Evolutionary conservation across 2,113 vertebrate genomes (phyloP), one percentile per base, ranked within the genome.

Genomic region (Ahaetulla prasina): DNA sequence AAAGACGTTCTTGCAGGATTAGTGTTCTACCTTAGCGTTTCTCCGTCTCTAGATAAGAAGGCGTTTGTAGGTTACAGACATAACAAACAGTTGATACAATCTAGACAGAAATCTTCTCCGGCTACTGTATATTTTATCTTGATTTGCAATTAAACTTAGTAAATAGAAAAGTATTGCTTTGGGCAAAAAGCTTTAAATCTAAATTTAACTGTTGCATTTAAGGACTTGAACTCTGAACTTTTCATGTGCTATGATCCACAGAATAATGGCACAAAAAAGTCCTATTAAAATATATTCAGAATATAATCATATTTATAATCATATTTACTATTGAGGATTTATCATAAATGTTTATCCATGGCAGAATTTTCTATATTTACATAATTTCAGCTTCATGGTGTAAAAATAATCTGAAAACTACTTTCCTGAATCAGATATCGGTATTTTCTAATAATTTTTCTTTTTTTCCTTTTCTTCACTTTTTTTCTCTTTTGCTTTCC

Each of bases 91-190:
- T 85, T 90, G 63, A 57, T 94, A 92, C 30, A 23, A 57, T 93
- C 85, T 49, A 43, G 23, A 0, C 0, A 60, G 91, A 92, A 93
- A 93, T 92, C 88, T 60, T 30, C 43, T 55, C 91, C 63, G 92
- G 3, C 35, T 47, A 94, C 55, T 60, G 43, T 88, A 27, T 89
- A 10, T 0, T 27, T 90, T 22, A 94, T 14, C 30, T 45, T 87
- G 22, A 86, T 90, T 89, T 43, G 14, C 87, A 84, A 8, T n/a
- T 92, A 43, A 52, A 89, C 68, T 94, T 84, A 8, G 4, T 43
- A 25, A 91, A 94, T 87, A 85, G 39, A 86, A 91, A 93, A 91
- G 18, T 52, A 84, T 50, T 60, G 43, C 89, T 93, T 86, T 47
- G 30, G 80, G 90, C 20, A 0, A 0, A 93, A 93, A 14, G 20